These are phyloP conservation scores for Alitta virens DNA, from an alignment of 2,888 invertebrate genomes.

Conservation along the genomic window DNA sequence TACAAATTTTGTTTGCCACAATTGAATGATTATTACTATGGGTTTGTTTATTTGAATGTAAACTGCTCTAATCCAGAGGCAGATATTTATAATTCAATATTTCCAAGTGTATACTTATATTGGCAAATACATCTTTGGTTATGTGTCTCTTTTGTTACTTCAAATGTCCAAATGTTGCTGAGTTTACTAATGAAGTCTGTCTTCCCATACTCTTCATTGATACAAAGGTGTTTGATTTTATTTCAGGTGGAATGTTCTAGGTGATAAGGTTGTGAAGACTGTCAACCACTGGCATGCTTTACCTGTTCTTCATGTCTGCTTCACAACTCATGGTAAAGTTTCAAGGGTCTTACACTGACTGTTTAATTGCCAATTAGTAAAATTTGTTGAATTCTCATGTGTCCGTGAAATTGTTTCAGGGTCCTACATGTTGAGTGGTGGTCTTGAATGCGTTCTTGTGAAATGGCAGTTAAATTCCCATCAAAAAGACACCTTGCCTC, in stretches of 20 bases:
- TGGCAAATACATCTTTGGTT: too few species aligned
- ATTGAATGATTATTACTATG: too few species aligned
- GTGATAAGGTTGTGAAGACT: slow-evolving; percentile 12
- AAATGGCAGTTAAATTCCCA: slow-evolving; percentile 65
- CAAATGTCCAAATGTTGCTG: too few species aligned
- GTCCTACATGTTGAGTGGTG: slow-evolving; percentile 72
- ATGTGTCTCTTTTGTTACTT: too few species aligned
- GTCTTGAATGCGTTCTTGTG: slow-evolving; percentile 75
- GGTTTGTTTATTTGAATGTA: too few species aligned
- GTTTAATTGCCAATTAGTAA: neutral
- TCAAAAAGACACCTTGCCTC: slow-evolving; percentile 65
- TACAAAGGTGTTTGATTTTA: too few species aligned
- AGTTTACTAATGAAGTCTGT: too few species aligned
- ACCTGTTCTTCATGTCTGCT: neutral
- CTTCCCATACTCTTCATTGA: too few species aligned
- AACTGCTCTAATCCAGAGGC: too few species aligned
- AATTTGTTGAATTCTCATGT: neutral
- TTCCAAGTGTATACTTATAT: too few species aligned
- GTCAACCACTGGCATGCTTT: neutral
- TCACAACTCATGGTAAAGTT: too few species aligned
- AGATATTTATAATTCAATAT: neutral
- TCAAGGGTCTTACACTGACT: neutral
- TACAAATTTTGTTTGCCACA: too few species aligned
- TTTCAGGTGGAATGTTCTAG: slow-evolving; percentile 12
- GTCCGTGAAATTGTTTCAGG: slow-evolving; percentile 58